Evolutionary conservation across 1,140 invertebrate species (phyloP).

Genomic region (Mesaphorura yosii): DNA sequence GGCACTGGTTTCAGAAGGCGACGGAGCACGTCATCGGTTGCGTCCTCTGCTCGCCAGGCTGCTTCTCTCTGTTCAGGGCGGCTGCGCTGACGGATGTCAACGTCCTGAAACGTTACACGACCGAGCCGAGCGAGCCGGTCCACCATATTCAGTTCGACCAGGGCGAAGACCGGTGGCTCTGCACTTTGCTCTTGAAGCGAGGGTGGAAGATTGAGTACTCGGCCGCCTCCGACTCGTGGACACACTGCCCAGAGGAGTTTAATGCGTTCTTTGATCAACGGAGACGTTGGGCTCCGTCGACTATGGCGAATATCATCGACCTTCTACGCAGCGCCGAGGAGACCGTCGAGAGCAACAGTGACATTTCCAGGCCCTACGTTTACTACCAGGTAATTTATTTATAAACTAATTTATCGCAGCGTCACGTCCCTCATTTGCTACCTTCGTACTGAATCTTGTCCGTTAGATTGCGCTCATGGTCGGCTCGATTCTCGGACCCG

Average conservation of each 20-base stretch:
- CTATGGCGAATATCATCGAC: constrained; percentile 54
- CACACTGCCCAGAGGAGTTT: constrained; percentile 49
- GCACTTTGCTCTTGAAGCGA: constrained; percentile 49
- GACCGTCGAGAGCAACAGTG: constrained; percentile 44
- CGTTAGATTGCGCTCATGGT: constrained; percentile 39
- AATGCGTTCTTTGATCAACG: constrained; percentile 52
- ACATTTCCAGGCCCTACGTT: constrained; percentile 48
- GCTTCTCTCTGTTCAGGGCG: constrained; percentile 47
- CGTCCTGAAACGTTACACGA: constrained; percentile 47
- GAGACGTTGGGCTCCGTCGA: constrained; percentile 52
- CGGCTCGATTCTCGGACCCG: constrained; percentile 48
- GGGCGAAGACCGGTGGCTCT: constrained; percentile 54
- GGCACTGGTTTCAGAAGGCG: constrained; percentile 55
- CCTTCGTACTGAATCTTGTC: no score
- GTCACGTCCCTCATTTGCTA: no score
- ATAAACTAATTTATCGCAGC: no score
- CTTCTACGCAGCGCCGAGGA: constrained; percentile 42
- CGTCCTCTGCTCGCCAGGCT: constrained; percentile 51
- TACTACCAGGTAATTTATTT: constrained; percentile 35
- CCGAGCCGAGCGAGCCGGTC: constrained; percentile 41
- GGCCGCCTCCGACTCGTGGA: constrained; percentile 52
- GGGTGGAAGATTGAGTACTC: constrained; percentile 54
- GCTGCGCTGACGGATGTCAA: constrained; percentile 50
- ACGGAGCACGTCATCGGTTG: constrained; percentile 55
- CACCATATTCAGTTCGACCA: constrained; percentile 37